Evolutionary conservation across 1,140 invertebrate genomes (phyloP).

Genomic region (Drosophila insularis): DNA sequence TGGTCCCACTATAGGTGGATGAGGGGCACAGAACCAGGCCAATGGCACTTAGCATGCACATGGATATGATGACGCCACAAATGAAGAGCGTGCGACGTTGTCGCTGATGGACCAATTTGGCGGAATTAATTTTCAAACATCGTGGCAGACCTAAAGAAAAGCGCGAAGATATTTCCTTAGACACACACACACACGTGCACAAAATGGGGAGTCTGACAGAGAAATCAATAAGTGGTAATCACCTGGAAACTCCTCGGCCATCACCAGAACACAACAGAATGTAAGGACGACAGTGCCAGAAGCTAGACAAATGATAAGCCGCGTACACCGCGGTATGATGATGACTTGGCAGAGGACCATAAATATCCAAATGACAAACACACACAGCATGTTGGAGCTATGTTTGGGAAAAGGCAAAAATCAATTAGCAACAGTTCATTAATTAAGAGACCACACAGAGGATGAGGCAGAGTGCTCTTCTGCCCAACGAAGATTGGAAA

Average conservation of each 20-base stretch:
- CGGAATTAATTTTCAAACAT: slow-evolving; percentile 87
- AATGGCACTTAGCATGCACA: slow-evolving; percentile 86
- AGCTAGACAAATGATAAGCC: slow-evolving; percentile 85
- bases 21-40: slow-evolving; percentile 73
- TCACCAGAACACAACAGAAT: slow-evolving; percentile 88
- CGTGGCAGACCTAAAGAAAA: slow-evolving; percentile 83
- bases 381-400: slow-evolving; percentile 95
- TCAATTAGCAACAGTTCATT: slow-evolving; percentile 75
- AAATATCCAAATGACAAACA: slow-evolving; percentile 94
- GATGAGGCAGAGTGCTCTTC: background rate
- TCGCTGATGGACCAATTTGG: slow-evolving; percentile 88
- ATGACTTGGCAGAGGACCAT: slow-evolving; percentile 91
- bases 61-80: slow-evolving; percentile 90
- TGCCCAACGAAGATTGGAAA: background rate
- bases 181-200: background rate
- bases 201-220: background rate
- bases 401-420: slow-evolving; percentile 33
- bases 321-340: slow-evolving; percentile 88
- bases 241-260: slow-evolving; percentile 92
- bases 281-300: slow-evolving; percentile 87
- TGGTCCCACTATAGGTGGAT: slow-evolving; percentile 56
- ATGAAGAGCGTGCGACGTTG: slow-evolving; percentile 89
- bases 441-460: slow-evolving; percentile 41
- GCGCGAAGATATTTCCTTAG: background rate
- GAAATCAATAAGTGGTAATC: slow-evolving; percentile 7